Evolutionary conservation across 2,797 vertebrate species (phyloP), one percentile per base, ranked within the genome.

Genomic region (Novumbra hubbsi): DNA sequence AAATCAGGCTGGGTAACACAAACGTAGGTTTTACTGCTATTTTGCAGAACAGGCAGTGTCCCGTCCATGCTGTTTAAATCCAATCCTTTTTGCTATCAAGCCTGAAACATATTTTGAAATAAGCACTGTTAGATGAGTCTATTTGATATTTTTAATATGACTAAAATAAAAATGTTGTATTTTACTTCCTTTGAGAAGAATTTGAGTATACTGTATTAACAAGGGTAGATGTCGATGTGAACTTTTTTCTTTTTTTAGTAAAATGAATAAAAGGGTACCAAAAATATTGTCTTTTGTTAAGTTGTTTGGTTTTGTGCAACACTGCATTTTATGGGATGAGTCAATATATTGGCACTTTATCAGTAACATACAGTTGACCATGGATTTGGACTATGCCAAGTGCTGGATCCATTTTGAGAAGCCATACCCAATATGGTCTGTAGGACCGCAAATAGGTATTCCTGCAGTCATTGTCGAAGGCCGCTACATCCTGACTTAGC

Each of bases 131-230:
- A 88, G 88, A 93, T 92, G 82, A 91, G 88, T 91, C 91, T 88
- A 91, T 92, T 93, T 94, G 90, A 91, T 93, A 94, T 94, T 94
- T 93, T 93, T 93, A 93, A 92, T 93, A 93, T 92, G 86, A 91
- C 87, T 88, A 82, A 90, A 92, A 91, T 81, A 48, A 34, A 90
- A 92, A 91, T 80, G 85, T 90, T 91, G 90, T 91, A 92, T 92
- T 93, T 92, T 93, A 92, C 89, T 93, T 93, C 88, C 81, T 84
- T 92, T 88, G 87, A 90, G 88, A 89, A 91, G 83, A 90, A 88
- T 91, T 92, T 92, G 88, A 89, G 76, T 92, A 91, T 92, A 88
- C 90, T 92, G 90, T 92, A 90, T 89, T 92, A 91, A 84, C 88
- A 84, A 93, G 85, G 88, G 82, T 94, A 86, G 91, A 90, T 94